Percentiles rank a stretch among this genome's conserved stretches.
These are phyloP conservation scores for Thripadectes ignobilis DNA, from an alignment of 2,797 vertebrate species.

Conservation along the genomic window DNA sequence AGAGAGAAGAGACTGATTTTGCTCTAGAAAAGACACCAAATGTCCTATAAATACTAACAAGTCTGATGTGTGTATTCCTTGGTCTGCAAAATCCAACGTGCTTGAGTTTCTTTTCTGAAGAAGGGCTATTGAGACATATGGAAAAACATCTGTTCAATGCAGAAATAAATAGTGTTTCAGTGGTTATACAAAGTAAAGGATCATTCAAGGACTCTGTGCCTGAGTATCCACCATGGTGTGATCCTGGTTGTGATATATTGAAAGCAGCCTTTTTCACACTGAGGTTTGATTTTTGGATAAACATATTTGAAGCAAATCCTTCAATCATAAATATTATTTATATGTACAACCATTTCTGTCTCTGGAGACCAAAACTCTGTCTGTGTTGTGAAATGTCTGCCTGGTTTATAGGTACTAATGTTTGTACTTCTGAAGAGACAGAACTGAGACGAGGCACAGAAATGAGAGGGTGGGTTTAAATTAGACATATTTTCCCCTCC, in stretches of 20 bases:
- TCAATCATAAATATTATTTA: background rate
- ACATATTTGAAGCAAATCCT: background rate
- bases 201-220: background rate
- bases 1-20: background rate
- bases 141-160: slow-evolving; percentile 53
- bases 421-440: background rate
- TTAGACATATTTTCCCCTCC: slow-evolving; percentile 9
- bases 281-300: background rate
- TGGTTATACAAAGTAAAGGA: slow-evolving; percentile 5
- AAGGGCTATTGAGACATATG: slow-evolving; percentile 40
- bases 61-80: background rate
- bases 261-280: background rate
- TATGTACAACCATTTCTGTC: background rate
- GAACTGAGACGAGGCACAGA: background rate
- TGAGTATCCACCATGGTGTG: background rate
- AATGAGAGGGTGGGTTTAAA: background rate
- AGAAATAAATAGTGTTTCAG: slow-evolving; percentile 22
- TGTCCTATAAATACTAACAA: background rate
- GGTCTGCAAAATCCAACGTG: slow-evolving; percentile 18
- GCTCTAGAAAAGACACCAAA: background rate
- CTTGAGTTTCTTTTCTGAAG: slow-evolving; percentile 30
- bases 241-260: background rate
- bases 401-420: background rate
- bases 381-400: background rate
- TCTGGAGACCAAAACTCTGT: background rate